Conservation (phyloP, 2,113 vertebrate genomes). For the Jaculus jaculus region DNA sequence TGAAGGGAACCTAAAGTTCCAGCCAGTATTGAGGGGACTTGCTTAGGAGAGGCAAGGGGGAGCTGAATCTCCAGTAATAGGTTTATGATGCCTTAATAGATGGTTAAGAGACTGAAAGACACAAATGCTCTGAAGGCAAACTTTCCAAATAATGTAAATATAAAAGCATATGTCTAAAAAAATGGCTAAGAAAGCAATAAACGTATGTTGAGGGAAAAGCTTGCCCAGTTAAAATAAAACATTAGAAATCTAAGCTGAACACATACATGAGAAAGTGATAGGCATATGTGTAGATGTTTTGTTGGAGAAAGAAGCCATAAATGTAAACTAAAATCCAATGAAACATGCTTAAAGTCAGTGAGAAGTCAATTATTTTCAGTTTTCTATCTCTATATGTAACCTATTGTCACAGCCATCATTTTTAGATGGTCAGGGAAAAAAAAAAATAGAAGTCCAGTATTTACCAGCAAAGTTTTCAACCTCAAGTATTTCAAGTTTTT, state of each 20-base stretch:
- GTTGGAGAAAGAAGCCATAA: neutral
- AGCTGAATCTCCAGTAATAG: neutral
- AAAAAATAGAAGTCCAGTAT: neutral
- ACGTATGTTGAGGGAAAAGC: neutral
- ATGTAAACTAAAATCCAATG: neutral
- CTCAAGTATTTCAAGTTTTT: neutral
- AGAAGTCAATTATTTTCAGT: neutral
- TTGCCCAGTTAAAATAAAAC: neutral
- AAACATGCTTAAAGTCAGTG: neutral
- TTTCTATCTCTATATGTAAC: neutral
- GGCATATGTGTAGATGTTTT: neutral
- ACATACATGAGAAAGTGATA: neutral
- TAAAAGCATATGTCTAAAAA: neutral
- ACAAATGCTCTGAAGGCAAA: neutral
- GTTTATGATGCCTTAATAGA: neutral
- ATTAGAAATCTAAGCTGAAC: neutral
- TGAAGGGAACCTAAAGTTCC: neutral
- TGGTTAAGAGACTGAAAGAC: neutral
- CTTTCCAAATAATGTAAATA: neutral
- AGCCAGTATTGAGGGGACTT: neutral
- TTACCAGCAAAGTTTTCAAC: neutral
- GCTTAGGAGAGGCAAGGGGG: rapidly evolving
- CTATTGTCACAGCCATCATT: neutral
- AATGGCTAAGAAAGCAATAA: neutral
- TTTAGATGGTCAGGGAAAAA: neutral